Evolutionary conservation across 2,113 vertebrate species (phyloP).

Genomic region (Gobio gobio): DNA sequence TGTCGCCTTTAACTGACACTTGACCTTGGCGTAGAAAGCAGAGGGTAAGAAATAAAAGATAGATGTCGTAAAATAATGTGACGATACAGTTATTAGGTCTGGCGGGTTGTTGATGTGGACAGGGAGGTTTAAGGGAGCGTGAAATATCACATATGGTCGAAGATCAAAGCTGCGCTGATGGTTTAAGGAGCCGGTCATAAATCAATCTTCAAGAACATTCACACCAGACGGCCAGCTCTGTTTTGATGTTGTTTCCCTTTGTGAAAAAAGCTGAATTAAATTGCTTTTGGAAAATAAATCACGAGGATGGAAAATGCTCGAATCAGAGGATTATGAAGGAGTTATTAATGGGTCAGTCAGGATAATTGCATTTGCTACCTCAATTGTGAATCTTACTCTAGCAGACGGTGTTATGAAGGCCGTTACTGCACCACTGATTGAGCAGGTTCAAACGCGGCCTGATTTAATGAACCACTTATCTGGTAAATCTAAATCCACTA

Average conservation of each 20-base stretch:
- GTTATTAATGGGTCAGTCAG: constrained; percentile 33
- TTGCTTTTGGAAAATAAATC: constrained; percentile 17
- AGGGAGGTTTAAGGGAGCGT: background rate
- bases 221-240: constrained; percentile 13
- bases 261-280: background rate
- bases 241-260: constrained; percentile 40
- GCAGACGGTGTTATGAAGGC: constrained; percentile 43
- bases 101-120: constrained; percentile 19
- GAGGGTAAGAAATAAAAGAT: constrained; percentile 2
- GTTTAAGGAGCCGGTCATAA: constrained; percentile 11
- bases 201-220: constrained; percentile 28
- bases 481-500: constrained; percentile 52
- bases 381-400: constrained; percentile 28
- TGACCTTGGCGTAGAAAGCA: background rate
- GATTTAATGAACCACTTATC: constrained; percentile 50
- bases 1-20: background rate
- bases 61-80: constrained; percentile 4
- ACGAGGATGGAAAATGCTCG: constrained; percentile 23
- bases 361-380: constrained; percentile 44
- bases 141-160: constrained; percentile 32
- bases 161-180: constrained; percentile 30
- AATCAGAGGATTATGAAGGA: constrained; percentile 35
- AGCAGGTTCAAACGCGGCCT: constrained; percentile 45
- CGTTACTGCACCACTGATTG: constrained; percentile 36
- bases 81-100: constrained; percentile 10